A percentile compares a stretch with the other conserved stretches of the same genome.
Evolutionary conservation across 1,140 invertebrate species (phyloP).

Genomic region (Trypoxylus dichotomus): DNA sequence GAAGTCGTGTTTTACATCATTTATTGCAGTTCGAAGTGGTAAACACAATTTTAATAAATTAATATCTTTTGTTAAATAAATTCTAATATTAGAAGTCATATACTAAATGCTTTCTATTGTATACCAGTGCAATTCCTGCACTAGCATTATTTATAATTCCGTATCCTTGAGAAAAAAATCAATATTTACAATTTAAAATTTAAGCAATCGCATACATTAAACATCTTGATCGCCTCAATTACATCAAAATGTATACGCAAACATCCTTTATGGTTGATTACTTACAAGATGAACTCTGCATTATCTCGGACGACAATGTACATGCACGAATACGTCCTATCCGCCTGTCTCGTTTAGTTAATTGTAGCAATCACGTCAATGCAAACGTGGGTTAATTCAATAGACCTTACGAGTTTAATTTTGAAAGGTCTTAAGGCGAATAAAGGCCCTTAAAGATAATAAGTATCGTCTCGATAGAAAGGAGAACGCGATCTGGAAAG

Average conservation of each 20-base stretch:
- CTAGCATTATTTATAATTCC: too few species aligned
- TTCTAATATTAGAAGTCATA: too few species aligned
- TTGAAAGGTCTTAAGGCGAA: background rate
- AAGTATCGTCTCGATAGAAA: background rate
- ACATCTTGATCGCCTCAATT: background rate
- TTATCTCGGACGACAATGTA: background rate
- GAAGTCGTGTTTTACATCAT: too few species aligned
- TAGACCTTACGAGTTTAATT: background rate
- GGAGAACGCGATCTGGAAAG: background rate
- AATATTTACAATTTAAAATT: background rate
- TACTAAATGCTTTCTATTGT: too few species aligned
- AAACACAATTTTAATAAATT: too few species aligned
- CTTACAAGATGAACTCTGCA: background rate
- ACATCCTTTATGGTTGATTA: background rate
- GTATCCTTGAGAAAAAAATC: background rate
- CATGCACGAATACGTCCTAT: background rate
- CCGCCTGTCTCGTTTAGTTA: background rate
- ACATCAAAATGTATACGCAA: background rate
- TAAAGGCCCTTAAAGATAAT: background rate
- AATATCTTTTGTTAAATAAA: too few species aligned
- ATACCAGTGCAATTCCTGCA: too few species aligned
- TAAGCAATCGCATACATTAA: background rate
- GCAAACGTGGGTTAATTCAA: background rate
- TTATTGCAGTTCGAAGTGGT: too few species aligned
- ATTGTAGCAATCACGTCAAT: background rate